Evolutionary conservation across 1,140 invertebrate species (phyloP), one percentile per base, ranked within the genome.

Genomic region (Pseudomyrmex gracilis): DNA sequence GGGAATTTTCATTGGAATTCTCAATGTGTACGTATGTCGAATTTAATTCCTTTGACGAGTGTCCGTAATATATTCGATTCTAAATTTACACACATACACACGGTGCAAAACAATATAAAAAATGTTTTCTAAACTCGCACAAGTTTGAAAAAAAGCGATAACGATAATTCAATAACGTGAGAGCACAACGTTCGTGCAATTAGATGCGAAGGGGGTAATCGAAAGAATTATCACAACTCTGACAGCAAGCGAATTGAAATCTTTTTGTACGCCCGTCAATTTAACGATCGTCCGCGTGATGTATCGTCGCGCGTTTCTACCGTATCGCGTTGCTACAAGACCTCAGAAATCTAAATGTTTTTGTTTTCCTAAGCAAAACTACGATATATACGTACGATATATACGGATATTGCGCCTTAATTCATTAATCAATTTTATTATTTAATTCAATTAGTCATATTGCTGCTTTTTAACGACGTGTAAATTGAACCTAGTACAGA

Each of bases 241-340:
- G 73, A 84, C 87, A 84, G 74, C 63, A 67, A 74, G 51, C 73
- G 87, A 76, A 87, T 88, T 87, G 80, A 88, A 90, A 73, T 85
- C 82, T 67, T 83, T 86, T 90, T 89, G 84, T 90, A 66, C 73
- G 63, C 66, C 76, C 74, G 85, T 91, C 90, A 82, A 43, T 17
- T 63, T 67, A 68, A 88, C 63, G 68, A 49, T 49, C 51, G 9
- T 57, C 9, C 43, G 34, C 34, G 24, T 78, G 82, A 83, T 63
- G 47, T 78, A 76, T 66, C 49, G 70, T 76, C 47, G 53, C 10
- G 58, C n/a, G 24, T 22, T 57, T 34, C 34, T 76, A 47, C 64
- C 77, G 73, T 80, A 43, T 78, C 66, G 43, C 53, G 34, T 34
- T 58, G 22, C 57, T 71, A 34, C 57, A 57, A 78, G 58, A 17